Base-by-base conservation (phyloP, 2,888 invertebrate genomes). In the Globia sparganii region DNA sequence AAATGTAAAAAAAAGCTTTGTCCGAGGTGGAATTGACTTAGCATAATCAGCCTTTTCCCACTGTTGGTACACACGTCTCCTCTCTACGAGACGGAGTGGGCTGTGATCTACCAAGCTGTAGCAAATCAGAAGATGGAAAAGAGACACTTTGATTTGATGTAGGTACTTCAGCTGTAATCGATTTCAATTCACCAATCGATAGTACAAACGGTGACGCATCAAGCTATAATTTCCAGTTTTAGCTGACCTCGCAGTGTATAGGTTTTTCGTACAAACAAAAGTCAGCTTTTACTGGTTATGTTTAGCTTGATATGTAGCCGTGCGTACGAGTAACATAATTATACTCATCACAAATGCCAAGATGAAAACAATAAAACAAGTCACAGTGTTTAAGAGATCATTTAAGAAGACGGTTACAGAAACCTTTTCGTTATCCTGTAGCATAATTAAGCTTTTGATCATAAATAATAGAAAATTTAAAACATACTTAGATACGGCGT, bases 381-480 rank as follows among this genome's bases (percentile, higher is more conserved):
- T 43, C 65, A 77, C 53, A 18, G 25, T 46, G 43, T 40, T 67
- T 62, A 78, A 90, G 92, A 92, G 91, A 93, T 93, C 91, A 91
- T 82, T 80, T 75, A 76, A 71, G 3, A 76, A 76, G 80, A 85
- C 85, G 72, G 61, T 78, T 18, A 61, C 43, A 65, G 11, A 86
- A 91, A 91, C 89, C 90, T 90, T 90, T 91, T 91, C 89, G 74
- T 80, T 85, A 91, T 88, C 89, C 87, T 72, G 34, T 66, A 56
- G 71, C 77, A 75, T 73, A 80, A 82, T 80, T 64, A 83, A 85
- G 77, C 80, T 76, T 74, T 72, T 67, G 69, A 56, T 79, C 64
- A 77, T 43, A 78, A 13, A 74, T 68, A 6, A 72, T 49, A 80
- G 18, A 53, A 56, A 70, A 76, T 80, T 88, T 87, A 86, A 88